Conservation (phyloP, 2,113 vertebrate genomes). For the Rhegmatorhina hoffmannsi region DNA sequence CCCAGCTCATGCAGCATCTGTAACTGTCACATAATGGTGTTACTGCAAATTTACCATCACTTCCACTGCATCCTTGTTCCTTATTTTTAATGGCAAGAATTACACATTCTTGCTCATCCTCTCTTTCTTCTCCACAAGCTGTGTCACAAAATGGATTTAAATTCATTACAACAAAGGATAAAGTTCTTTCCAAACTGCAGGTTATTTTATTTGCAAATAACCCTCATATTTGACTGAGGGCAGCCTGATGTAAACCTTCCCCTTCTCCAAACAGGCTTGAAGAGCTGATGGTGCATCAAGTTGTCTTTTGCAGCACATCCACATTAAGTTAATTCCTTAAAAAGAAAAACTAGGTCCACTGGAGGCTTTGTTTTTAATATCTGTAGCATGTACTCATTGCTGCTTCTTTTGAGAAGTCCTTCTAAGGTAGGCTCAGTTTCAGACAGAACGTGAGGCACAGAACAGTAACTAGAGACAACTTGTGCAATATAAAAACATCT, state of each 20-base stretch:
- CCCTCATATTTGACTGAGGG: not conserved
- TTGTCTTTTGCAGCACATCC: not conserved
- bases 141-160: not conserved
- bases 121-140: not conserved
- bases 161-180: not conserved
- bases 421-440: not conserved
- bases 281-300: not conserved
- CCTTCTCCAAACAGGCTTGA: not conserved
- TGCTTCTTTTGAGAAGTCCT: not conserved
- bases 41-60: not conserved
- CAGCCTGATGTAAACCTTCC: not conserved
- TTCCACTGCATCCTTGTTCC: not conserved
- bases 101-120: not conserved
- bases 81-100: not conserved
- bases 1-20: not conserved
- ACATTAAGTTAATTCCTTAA: not conserved
- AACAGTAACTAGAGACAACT: not conserved
- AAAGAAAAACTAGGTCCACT: not conserved
- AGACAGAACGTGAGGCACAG: not conserved
- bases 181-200: not conserved
- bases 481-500: not conserved
- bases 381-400: fast-evolving
- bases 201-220: not conserved
- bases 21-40: fast-evolving
- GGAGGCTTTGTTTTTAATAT: not conserved